Evolutionary conservation across 2,888 invertebrate genomes (phyloP).

Genomic region (Tuta absoluta): DNA sequence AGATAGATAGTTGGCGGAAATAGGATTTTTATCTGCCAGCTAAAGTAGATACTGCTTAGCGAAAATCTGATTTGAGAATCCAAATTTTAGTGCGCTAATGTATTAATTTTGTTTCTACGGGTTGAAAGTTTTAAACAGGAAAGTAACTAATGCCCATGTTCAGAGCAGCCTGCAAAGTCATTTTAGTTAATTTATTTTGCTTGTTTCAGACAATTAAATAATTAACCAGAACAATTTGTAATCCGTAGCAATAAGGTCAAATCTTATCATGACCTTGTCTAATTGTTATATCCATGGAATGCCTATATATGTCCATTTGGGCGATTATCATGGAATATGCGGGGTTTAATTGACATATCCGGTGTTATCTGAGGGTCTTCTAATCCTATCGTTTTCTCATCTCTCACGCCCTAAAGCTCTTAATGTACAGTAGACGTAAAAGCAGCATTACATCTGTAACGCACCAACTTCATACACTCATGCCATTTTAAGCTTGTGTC

Average conservation of each 20-base stretch:
- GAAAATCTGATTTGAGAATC: too few species aligned
- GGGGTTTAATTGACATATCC: slow-evolving; percentile 40
- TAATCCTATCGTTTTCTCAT: slow-evolving; percentile 36
- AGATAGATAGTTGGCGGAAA: slow-evolving; percentile 19
- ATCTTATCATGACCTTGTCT: neutral
- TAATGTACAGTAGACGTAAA: neutral
- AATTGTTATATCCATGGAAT: neutral
- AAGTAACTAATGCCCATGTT: neutral
- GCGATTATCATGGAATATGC: slow-evolving; percentile 21
- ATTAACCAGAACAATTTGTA: too few species aligned
- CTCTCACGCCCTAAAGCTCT: slow-evolving; percentile 16
- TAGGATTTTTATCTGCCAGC: neutral
- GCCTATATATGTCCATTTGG: neutral
- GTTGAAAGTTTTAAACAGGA: neutral
- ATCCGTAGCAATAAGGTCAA: neutral
- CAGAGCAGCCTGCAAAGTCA: neutral
- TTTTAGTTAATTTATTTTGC: neutral
- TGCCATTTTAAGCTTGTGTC: too few species aligned
- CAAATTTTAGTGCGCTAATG: too few species aligned
- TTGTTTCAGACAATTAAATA: too few species aligned
- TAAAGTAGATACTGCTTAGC: too few species aligned
- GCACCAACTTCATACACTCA: neutral
- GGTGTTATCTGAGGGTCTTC: slow-evolving; percentile 33
- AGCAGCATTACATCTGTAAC: neutral
- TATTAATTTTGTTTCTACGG: too few species aligned